phyloP scores from a whole-genome alignment of 1,140 invertebrate species.

The Drosophila takahashii region DNA sequence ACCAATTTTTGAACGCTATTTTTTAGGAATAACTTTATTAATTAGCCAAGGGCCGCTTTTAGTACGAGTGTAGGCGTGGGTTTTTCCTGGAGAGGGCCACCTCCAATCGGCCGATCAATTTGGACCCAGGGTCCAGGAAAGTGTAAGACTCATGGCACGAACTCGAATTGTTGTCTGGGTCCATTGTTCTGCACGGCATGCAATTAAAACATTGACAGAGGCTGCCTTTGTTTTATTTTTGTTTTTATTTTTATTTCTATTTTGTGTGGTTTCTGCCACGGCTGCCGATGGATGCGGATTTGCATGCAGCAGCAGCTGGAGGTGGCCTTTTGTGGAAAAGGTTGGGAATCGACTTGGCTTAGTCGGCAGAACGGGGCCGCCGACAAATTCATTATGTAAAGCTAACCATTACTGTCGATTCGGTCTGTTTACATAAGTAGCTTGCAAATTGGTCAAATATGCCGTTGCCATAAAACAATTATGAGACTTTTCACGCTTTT shows the following conservation, averaged over 20 bases:
- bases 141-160: conserved; percentile 56
- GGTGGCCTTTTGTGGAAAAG: conserved; percentile 74
- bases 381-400: conserved; percentile 73
- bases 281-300: conserved; percentile 43
- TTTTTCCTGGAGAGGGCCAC: conserved; percentile 33
- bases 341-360: conserved; percentile 41
- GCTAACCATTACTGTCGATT: conserved; percentile 55
- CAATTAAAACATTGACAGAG: conserved; percentile 69
- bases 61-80: conserved; percentile 11
- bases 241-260: conserved; percentile 8
- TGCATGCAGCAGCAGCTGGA: conserved; percentile 74
- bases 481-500: conserved; percentile 74
- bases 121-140: conserved; percentile 27
- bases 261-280: conserved; percentile 39
- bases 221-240: conserved; percentile 43
- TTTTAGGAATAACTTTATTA: neutral
- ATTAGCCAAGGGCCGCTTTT: neutral
- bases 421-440: conserved; percentile 69
- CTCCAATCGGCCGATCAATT: conserved; percentile 9
- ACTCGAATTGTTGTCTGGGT: conserved; percentile 46
- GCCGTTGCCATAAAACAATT: conserved; percentile 56
- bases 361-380: conserved; percentile 47
- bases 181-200: conserved; percentile 70
- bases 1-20: too few relatives aligned
- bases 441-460: conserved; percentile 68